Percentiles rank a stretch among this genome's conserved stretches.
Conservation (phyloP, 1,140 invertebrate species). For the Sinonovacula constricta region DNA sequence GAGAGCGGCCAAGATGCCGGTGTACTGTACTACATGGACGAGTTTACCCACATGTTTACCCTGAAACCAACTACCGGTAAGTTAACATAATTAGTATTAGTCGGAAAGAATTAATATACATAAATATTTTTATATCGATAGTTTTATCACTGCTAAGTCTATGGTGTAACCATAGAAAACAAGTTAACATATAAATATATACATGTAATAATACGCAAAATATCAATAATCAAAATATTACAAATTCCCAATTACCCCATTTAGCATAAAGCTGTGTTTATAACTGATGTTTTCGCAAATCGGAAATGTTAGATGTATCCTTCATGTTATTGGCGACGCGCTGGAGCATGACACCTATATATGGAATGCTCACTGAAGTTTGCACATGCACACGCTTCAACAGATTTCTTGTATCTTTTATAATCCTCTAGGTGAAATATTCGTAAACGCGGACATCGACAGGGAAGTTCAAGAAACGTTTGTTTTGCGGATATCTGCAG, state of each 20-base stretch:
- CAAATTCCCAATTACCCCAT: background rate
- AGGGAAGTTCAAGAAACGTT: slow-evolving; percentile 9
- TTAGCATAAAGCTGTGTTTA: background rate
- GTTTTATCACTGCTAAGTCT: no score
- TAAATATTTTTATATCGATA: background rate
- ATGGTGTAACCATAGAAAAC: no score
- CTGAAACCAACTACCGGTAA: slow-evolving; percentile 44
- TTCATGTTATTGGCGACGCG: no score
- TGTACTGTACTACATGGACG: slow-evolving; percentile 44
- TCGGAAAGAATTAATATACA: background rate
- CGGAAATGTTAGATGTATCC: no score
- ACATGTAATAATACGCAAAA: background rate
- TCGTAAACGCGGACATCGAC: slow-evolving; percentile 19
- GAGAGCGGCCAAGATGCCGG: background rate
- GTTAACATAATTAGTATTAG: background rate
- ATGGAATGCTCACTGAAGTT: background rate
- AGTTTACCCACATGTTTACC: slow-evolving; percentile 30
- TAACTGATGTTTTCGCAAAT: background rate
- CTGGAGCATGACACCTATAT: background rate
- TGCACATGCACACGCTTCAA: background rate
- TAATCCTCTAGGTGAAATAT: slow-evolving; percentile 42
- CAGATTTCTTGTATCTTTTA: background rate
- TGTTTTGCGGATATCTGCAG: slow-evolving; percentile 25
- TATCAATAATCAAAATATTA: background rate
- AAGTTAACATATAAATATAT: background rate